Conservation (phyloP, 2,797 vertebrate genomes). For the Leptatherina wallacei region DNA sequence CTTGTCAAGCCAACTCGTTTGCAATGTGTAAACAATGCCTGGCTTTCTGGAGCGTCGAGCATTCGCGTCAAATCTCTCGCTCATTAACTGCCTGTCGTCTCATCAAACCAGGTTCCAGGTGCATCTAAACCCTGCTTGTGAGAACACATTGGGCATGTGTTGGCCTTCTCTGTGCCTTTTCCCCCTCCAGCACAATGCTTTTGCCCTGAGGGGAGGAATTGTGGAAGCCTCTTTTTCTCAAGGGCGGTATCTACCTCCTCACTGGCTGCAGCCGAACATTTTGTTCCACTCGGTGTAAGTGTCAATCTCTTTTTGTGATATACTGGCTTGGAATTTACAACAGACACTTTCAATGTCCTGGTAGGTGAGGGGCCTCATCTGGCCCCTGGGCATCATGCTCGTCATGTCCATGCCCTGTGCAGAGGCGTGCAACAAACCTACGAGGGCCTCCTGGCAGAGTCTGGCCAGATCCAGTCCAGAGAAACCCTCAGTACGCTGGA, state of each 20-base stretch:
- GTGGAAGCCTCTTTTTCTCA: conserved; percentile 83
- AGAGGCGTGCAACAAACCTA: conserved; percentile 90
- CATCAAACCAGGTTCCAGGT: conserved; percentile 80
- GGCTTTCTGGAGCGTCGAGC: conserved; percentile 86
- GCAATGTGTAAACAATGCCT: conserved; percentile 83
- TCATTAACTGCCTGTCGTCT: conserved; percentile 85
- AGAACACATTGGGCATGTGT: conserved; percentile 83
- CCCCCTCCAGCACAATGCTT: conserved; percentile 81
- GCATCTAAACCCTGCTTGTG: conserved; percentile 86
- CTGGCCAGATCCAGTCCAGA: conserved; percentile 96
- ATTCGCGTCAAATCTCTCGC: conserved; percentile 84
- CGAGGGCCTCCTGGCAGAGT: conserved; percentile 93
- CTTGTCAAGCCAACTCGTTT: conserved; percentile 86
- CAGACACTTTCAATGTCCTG: conserved; percentile 99
- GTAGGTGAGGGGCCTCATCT: conserved; percentile 93
- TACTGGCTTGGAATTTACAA: conserved; percentile 99
- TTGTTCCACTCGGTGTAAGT: conserved; percentile 99
- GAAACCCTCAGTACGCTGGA: conserved; percentile 97
- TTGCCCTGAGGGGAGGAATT: conserved; percentile 85
- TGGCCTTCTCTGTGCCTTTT: conserved; percentile 73
- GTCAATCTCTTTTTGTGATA: conserved; percentile 92
- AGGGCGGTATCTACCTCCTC: conserved; percentile 78
- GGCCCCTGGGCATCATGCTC: conserved; percentile 90
- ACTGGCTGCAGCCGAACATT: conserved; percentile 99
- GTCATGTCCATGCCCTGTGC: conserved; percentile 93